Base-by-base conservation (phyloP, 2,797 vertebrate species). In the Potorous gilbertii region DNA sequence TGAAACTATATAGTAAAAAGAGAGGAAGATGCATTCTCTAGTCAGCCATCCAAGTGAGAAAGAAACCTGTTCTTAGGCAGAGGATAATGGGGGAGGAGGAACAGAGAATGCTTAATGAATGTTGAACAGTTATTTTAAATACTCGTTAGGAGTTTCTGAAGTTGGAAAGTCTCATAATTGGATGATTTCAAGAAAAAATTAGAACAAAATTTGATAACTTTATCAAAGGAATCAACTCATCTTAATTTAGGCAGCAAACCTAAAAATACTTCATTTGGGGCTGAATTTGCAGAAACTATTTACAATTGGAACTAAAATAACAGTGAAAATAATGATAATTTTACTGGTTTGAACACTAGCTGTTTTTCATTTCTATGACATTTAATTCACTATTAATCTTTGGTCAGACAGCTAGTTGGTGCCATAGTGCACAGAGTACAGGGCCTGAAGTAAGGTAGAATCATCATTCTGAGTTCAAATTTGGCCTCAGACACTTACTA, bases 261-360 rank as follows among this genome's bases (percentile, higher is more conserved):
- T 50, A 97, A 95, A 50, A 95, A 96, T 94, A 93, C 34, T 96
- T 90, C 31, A 91, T 95, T 54, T 95, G 24, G 92, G 59, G 40
- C 66, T 92, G 92, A 90, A 92, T 94, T 87, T 16, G 92, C 50
- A 97, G 31, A 21, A 95, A 97, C 96, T 89, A 55, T 92, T 14
- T 59, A n/a, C 5, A 96, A 90, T 27, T 94, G 91, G 21, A 81
- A 90, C 94, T 52, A 95, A 94, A 93, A 14, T 34, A 29, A 94
- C 54, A 46, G 10, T 62, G n/a, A 97, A 91, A 28, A 28, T 34
- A 92, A 50, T 89, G 50, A 50, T 1, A 94, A 87, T 54, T 46
- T 4, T 59, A 54, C 66, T 46, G 50, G 55, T 92, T 90, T 94
- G 11, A 81, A 93, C 10, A 95, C 29, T 87, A 55, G 24, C 94